Percentiles rank a stretch among this genome's conserved stretches.
These are phyloP conservation scores for Nephrotoma flavescens DNA, from an alignment of 2,888 invertebrate genomes.

Conservation along the genomic window DNA sequence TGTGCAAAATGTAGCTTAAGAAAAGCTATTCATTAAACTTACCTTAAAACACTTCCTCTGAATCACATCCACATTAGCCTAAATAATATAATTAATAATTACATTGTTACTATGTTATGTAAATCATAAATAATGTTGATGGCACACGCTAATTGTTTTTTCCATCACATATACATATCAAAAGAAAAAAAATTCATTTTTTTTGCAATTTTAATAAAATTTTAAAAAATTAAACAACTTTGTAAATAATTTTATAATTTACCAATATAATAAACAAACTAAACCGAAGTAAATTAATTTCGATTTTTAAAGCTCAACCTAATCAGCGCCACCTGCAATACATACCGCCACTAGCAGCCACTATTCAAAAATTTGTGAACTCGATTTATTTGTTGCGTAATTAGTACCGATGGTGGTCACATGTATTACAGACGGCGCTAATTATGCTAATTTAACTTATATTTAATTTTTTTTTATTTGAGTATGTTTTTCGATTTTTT, in stretches of 20 bases:
- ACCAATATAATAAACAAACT: not conserved
- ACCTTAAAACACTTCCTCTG: not conserved
- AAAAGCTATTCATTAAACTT: not conserved
- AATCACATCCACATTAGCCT: not conserved
- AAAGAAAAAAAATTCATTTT: no score
- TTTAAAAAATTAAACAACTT: not conserved
- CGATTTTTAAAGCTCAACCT: not conserved
- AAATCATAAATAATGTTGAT: not conserved
- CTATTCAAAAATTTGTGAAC: not conserved
- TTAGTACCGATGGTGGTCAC: no score
- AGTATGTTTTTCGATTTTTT: not conserved
- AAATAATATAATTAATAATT: not conserved
- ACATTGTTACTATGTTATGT: not conserved
- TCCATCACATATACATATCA: not conserved
- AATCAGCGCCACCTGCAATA: not conserved
- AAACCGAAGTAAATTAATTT: not conserved
- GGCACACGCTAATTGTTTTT: not conserved
- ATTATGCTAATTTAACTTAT: not conserved
- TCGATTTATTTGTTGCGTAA: not conserved
- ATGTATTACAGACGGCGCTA: not conserved
- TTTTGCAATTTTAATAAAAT: not conserved
- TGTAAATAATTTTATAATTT: not conserved
- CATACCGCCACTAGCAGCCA: not conserved
- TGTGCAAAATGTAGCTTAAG: no score
- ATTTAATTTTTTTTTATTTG: not conserved